These are phyloP conservation scores for Bombus haemorrhoidalis DNA, from an alignment of 1,140 invertebrate species.

Conservation along the genomic window DNA sequence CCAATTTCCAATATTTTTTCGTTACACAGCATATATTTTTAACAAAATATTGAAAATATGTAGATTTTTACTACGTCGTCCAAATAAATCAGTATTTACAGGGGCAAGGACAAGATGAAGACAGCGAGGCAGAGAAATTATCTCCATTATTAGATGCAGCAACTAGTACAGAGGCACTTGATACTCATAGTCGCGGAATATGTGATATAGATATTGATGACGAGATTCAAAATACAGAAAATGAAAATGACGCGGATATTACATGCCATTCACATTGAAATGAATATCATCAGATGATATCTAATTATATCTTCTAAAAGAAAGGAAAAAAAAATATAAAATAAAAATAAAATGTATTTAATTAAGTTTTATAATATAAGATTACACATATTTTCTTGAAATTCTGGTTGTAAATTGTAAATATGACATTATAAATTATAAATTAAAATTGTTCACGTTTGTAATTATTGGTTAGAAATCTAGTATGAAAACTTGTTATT, in stretches of 20 bases:
- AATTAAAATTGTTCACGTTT: neutral
- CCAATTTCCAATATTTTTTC: neutral
- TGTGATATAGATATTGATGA: constrained; percentile 80
- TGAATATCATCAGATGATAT: neutral
- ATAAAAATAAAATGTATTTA: constrained; percentile 30
- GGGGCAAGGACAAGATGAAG: constrained; percentile 85
- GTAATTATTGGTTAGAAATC: neutral
- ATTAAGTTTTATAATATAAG: constrained; percentile 40
- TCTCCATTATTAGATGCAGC: constrained; percentile 87
- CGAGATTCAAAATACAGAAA: constrained; percentile 76
- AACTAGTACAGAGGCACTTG: constrained; percentile 79
- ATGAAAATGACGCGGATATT: constrained; percentile 71
- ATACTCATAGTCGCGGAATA: constrained; percentile 72
- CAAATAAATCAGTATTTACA: constrained; percentile 55
- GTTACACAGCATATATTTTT: neutral
- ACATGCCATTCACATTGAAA: constrained; percentile 77
- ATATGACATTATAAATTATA: constrained; percentile 21
- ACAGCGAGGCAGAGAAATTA: constrained; percentile 91
- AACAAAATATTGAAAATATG: constrained; percentile 5
- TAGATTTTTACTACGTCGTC: constrained; percentile 41
- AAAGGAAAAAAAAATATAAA: neutral
- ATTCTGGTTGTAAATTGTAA: constrained; percentile 29
- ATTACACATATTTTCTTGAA: neutral
- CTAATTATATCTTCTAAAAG: constrained; percentile 3
- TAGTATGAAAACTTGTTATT: neutral